Evolutionary conservation across 2,888 invertebrate species (phyloP).

Genomic region (Rotaria macrura): DNA sequence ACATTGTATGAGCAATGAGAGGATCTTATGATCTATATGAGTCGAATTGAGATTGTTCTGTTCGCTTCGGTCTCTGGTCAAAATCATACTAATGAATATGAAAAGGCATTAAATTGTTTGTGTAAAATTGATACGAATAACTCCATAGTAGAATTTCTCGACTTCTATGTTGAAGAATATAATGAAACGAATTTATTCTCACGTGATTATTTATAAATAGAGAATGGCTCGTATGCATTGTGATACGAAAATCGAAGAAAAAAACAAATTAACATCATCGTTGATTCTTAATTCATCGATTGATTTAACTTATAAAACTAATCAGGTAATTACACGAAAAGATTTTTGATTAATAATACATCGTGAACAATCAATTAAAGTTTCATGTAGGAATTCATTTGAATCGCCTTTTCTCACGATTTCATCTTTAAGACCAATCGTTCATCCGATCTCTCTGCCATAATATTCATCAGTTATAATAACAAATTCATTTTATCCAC

Average conservation of each 20-base stretch:
- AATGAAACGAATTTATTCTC: background rate
- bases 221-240: background rate
- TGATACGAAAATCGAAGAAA: background rate
- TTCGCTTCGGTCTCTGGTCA: too few relatives aligned
- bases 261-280: background rate
- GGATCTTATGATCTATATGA: too few relatives aligned
- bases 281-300: background rate
- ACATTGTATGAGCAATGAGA: too few relatives aligned
- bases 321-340: background rate
- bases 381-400: background rate
- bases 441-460: background rate
- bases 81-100: conserved; percentile 2
- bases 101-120: background rate
- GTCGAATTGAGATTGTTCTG: too few relatives aligned
- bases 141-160: background rate
- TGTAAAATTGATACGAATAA: background rate
- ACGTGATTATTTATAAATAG: background rate
- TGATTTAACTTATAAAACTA: background rate
- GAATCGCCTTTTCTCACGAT: background rate
- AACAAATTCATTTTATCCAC: background rate
- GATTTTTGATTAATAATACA: background rate
- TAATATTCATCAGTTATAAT: background rate
- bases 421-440: background rate
- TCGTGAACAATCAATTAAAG: background rate
- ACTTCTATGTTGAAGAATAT: background rate